Percentiles rank a stretch among this genome's conserved stretches.
Evolutionary conservation across 2,113 vertebrate species (phyloP).

Genomic region (Oreamnos americanus): DNA sequence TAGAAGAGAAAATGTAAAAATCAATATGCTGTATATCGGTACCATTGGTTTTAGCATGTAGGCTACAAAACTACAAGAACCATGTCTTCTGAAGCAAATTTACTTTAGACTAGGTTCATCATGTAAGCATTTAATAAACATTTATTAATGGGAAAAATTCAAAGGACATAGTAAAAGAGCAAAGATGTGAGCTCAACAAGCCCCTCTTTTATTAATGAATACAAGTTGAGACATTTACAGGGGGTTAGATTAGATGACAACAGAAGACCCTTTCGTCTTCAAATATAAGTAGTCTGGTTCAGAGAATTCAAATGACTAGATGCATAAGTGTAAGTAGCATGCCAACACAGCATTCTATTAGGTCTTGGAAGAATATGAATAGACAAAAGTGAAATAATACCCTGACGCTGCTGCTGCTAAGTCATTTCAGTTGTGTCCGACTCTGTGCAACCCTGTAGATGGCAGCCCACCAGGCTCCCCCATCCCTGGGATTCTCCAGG

Average conservation of each 20-base stretch:
- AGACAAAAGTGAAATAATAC: conserved; percentile 34
- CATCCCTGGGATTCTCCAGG: fast-evolving
- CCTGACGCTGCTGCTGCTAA: neutral
- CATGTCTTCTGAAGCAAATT: conserved; percentile 15
- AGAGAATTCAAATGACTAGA: conserved; percentile 46
- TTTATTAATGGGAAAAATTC: conserved; percentile 44
- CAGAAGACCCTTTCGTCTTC: conserved; percentile 27
- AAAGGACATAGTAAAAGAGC: conserved; percentile 19
- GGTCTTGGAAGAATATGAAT: neutral
- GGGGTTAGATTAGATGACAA: conserved; percentile 22
- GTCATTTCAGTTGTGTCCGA: no score
- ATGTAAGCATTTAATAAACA: conserved; percentile 35
- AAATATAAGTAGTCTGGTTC: conserved; percentile 16
- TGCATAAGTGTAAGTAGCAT: conserved; percentile 29
- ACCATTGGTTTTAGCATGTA: neutral
- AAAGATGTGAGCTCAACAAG: neutral
- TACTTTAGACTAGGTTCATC: conserved; percentile 4
- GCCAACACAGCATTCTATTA: conserved; percentile 32
- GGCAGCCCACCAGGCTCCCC: no score
- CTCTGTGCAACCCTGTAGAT: no score
- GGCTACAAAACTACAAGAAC: neutral
- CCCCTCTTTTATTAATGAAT: conserved; percentile 32
- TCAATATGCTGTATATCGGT: neutral
- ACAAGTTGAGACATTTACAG: conserved; percentile 30
- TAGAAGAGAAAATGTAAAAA: conserved; percentile 29